Percentiles rank a stretch among this genome's conserved stretches.
phyloP scores from a whole-genome alignment of 2,797 vertebrate genomes.

The Chaenodraco wilsoni region DNA sequence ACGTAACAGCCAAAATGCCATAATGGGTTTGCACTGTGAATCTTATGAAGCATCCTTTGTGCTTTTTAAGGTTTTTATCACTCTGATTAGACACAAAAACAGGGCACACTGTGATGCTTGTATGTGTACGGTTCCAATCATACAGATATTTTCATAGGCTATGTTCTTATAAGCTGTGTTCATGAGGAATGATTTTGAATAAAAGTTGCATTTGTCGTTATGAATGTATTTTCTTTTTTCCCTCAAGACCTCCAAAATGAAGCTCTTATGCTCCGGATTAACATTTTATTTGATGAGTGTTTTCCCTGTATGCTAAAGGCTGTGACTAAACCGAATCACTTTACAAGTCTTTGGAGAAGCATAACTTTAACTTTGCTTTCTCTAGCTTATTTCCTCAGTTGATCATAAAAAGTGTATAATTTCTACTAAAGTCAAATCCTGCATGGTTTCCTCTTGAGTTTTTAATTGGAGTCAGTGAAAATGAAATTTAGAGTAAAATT shows the following conservation, averaged over 20 bases:
- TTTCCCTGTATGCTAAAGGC: constrained; percentile 38
- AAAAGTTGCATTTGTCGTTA: constrained; percentile 23
- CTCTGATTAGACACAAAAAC: constrained; percentile 18
- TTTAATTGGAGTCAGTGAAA: constrained; percentile 60
- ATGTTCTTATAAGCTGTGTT: background rate
- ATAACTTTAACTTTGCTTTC: constrained; percentile 39
- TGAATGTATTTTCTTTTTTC: constrained; percentile 23
- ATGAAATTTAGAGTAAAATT: constrained; percentile 63
- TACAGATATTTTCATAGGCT: constrained; percentile 4
- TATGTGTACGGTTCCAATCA: background rate
- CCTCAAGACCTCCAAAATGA: constrained; percentile 25
- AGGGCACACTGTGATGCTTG: background rate
- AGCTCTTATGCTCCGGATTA: constrained; percentile 34
- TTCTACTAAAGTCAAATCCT: constrained; percentile 45
- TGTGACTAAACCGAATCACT: constrained; percentile 44
- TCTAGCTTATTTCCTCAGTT: constrained; percentile 61
- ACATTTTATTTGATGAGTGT: constrained; percentile 51
- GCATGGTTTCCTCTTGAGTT: constrained; percentile 20
- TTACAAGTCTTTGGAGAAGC: constrained; percentile 55
- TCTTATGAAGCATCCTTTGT: constrained; percentile 33
- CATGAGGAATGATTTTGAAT: constrained; percentile 10
- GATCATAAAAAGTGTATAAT: constrained; percentile 62
- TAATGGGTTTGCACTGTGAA: constrained; percentile 38
- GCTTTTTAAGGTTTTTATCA: constrained; percentile 22
- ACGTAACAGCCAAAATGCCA: constrained; percentile 22